These are phyloP conservation scores for Andrena marginata DNA, from an alignment of 2,888 invertebrate species.

Conservation along the genomic window DNA sequence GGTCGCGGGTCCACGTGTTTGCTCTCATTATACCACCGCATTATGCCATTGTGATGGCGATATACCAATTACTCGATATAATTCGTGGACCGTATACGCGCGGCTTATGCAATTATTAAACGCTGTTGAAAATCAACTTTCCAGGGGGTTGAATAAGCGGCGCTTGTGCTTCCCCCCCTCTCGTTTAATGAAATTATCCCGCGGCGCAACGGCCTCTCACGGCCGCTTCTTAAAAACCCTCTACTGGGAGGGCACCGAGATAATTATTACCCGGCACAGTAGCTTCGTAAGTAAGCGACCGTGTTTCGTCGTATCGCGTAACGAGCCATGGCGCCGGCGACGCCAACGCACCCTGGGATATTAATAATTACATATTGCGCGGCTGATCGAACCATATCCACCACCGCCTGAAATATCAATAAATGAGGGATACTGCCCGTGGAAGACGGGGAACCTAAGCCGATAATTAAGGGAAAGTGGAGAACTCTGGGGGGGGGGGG, in stretches of 20 bases:
- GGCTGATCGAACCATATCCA: background rate
- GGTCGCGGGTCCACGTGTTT: slow-evolving; percentile 15
- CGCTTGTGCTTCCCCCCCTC: background rate
- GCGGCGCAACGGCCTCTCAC: background rate
- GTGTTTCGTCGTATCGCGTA: background rate
- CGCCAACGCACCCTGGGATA: background rate
- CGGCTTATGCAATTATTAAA: slow-evolving; percentile 39
- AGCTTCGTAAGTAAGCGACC: background rate
- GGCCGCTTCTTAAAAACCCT: background rate
- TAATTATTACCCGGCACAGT: slow-evolving; percentile 22
- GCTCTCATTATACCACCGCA: slow-evolving; percentile 9
- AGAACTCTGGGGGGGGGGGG: too few species aligned
- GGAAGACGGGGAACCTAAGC: background rate
- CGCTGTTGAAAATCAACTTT: slow-evolving; percentile 36
- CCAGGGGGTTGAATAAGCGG: background rate
- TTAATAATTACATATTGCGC: slow-evolving; percentile 12
- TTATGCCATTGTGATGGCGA: slow-evolving; percentile 23
- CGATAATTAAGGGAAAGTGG: too few species aligned
- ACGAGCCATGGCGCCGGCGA: background rate
- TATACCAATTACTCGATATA: slow-evolving; percentile 38
- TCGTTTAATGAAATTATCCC: slow-evolving; percentile 27
- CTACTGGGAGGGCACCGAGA: background rate
- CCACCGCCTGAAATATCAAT: background rate
- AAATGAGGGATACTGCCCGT: background rate
- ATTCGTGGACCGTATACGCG: background rate